A percentile compares a stretch with the other conserved stretches of the same genome.
These are phyloP conservation scores for Lomographa bimaculata DNA, from an alignment of 2,888 invertebrate species.

Conservation along the genomic window DNA sequence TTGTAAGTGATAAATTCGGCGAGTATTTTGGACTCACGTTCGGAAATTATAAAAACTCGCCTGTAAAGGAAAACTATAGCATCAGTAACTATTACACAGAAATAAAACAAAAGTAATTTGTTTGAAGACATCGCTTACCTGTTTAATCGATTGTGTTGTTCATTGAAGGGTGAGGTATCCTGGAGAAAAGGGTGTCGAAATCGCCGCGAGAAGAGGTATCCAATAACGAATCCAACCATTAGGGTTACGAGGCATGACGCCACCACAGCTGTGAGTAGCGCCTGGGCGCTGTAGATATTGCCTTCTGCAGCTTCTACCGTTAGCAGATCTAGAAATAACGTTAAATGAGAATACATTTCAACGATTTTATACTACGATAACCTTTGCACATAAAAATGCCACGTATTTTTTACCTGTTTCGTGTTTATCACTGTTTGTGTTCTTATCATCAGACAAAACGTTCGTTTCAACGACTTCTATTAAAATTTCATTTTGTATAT, in stretches of 20 bases:
- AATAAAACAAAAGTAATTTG: no score
- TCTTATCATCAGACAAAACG: slow-evolving; percentile 83
- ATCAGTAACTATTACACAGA: no score
- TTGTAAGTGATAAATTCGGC: slow-evolving; percentile 13
- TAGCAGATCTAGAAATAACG: slow-evolving; percentile 63
- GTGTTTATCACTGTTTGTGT: slow-evolving; percentile 71
- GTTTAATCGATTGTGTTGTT: slow-evolving; percentile 91
- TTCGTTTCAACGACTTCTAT: slow-evolving; percentile 86
- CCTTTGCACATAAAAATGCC: no score
- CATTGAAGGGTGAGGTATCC: slow-evolving; percentile 89
- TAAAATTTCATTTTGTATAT: slow-evolving; percentile 86
- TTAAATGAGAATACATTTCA: no score
- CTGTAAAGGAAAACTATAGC: slow-evolving; percentile 52
- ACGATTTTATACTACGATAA: no score
- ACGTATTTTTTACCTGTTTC: slow-evolving; percentile 75
- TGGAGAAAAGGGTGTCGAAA: slow-evolving; percentile 89
- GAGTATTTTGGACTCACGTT: slow-evolving; percentile 47
- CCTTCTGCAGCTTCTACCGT: slow-evolving; percentile 84
- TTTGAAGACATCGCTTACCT: no score
- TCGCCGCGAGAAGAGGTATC: slow-evolving; percentile 91
- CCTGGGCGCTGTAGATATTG: slow-evolving; percentile 91
- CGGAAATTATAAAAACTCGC: slow-evolving; percentile 57
- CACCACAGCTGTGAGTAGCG: slow-evolving; percentile 90
- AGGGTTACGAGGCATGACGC: slow-evolving; percentile 91
- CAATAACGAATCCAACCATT: slow-evolving; percentile 92